Base-by-base conservation (phyloP, 1,140 invertebrate species). In the Babylonia areolata region DNA sequence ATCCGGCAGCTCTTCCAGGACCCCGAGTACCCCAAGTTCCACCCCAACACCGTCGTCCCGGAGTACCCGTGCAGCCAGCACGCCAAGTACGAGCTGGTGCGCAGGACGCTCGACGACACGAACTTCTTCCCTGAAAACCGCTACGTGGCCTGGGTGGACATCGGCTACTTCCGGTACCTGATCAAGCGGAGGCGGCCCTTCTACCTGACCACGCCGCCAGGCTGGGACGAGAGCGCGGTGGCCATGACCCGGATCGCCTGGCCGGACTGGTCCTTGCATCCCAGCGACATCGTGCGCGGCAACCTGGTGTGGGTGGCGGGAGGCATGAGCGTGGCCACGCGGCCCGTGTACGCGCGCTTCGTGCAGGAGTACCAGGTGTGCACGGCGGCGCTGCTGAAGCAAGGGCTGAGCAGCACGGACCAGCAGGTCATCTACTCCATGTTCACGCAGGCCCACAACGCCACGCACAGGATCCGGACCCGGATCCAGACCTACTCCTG, bases 141-240 rank as follows among this genome's bases (percentile, higher is more conserved):
- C 42, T 89, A 89, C 79, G 88, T 87, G 71, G 89, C 89, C 35
- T 92, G 91, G 91, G 20, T 92, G 15, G 91, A 92, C 82, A 77
- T 91, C 20, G 91, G 91, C 5, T 91, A 90, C 84, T 92, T 91
- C 64, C 85, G 90, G 17, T 86, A 90, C 51, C 83, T 89, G 39
- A 77, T 84, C 23, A 54, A 86, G 11, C 40, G 79, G 35, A 83
- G 87, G 0, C 71, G 81, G 35, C 37, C n/a, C 20, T 91, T 93
- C 85, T 69, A 42, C 31, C 33, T 93, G 35, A 51, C 54, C 12
- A 39, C 87, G 35, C 91, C 91, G 15, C 42, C 37, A 17, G 78
- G 85, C 64, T 88, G 89, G 84, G 87, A 91, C 77, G 78, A 87
- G 28, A 81, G 35, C 15, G 89, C 81, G 81, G 58, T 91, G 33